phyloP scores from a whole-genome alignment of 2,113 vertebrate genomes.

The Malurus melanocephalus region DNA sequence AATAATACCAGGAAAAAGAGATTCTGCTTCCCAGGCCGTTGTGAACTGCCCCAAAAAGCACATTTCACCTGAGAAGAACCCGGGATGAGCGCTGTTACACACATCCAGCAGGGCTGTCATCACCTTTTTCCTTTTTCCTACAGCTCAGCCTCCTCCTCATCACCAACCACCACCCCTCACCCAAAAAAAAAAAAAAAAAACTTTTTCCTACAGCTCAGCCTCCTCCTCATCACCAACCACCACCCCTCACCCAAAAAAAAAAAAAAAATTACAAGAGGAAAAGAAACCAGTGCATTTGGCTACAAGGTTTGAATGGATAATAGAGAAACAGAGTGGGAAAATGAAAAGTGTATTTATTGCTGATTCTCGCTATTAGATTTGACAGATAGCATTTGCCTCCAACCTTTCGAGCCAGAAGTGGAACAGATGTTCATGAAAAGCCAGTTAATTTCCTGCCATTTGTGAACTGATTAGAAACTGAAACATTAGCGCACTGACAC shows the following conservation, averaged over 20 bases:
- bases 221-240: not conserved
- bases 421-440: constrained; percentile 69
- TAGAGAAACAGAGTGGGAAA: not conserved
- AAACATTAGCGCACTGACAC: constrained; percentile 39
- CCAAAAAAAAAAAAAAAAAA: not conserved
- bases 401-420: constrained; percentile 63
- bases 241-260: too few relatives aligned
- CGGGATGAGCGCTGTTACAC: fast-evolving
- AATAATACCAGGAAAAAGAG: not conserved
- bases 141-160: not conserved
- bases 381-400: constrained; percentile 61
- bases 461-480: constrained; percentile 62
- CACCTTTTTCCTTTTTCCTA: not conserved
- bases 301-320: not conserved
- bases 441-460: constrained; percentile 69
- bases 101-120: not conserved
- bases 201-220: not conserved
- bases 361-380: constrained; percentile 42
- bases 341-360: constrained; percentile 34
- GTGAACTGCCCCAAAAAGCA: not conserved
- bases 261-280: not conserved
- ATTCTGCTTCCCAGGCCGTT: not conserved
- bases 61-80: not conserved
- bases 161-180: too few relatives aligned
- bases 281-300: not conserved